Conservation (phyloP, 1,140 invertebrate genomes). For the Drosophila subpulchrella region DNA sequence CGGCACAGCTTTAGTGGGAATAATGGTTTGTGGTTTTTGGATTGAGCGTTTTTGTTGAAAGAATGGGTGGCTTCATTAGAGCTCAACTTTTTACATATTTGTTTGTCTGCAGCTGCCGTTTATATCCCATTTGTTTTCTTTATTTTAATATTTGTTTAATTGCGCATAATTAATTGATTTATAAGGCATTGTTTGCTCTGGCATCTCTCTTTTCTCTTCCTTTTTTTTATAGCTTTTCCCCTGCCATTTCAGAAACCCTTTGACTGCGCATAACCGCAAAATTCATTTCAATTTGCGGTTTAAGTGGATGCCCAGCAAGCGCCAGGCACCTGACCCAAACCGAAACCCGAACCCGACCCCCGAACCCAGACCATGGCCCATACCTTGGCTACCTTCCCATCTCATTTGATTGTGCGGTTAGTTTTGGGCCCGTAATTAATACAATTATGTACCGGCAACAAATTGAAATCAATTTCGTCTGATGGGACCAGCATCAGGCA, state of each 20-base stretch:
- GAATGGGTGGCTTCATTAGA: constrained; percentile 1
- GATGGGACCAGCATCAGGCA: constrained; percentile 18
- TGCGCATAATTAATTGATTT: constrained; percentile 54
- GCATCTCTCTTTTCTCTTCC: neutral
- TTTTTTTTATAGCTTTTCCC: neutral
- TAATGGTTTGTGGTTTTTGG: constrained; percentile 5
- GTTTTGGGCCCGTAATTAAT: constrained; percentile 45
- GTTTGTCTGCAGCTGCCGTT: constrained; percentile 5
- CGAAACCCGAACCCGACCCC: neutral
- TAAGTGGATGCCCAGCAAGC: constrained; percentile 17
- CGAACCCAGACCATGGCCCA: neutral
- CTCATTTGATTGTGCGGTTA: constrained; percentile 37
- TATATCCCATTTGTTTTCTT: constrained; percentile 1
- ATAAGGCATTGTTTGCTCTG: constrained; percentile 20
- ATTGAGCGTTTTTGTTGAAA: neutral
- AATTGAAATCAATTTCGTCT: constrained; percentile 28
- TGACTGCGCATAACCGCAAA: constrained; percentile 37
- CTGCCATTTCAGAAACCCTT: neutral
- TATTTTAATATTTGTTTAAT: constrained; percentile 48
- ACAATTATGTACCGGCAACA: constrained; percentile 36
- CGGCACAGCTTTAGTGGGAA: neutral
- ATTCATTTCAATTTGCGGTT: constrained; percentile 60
- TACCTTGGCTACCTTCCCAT: neutral
- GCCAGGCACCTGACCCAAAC: constrained; percentile 24
- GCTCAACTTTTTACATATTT: constrained; percentile 15